These are phyloP conservation scores for Notolabrus celidotus DNA, from an alignment of 2,797 vertebrate genomes.

Conservation along the genomic window DNA sequence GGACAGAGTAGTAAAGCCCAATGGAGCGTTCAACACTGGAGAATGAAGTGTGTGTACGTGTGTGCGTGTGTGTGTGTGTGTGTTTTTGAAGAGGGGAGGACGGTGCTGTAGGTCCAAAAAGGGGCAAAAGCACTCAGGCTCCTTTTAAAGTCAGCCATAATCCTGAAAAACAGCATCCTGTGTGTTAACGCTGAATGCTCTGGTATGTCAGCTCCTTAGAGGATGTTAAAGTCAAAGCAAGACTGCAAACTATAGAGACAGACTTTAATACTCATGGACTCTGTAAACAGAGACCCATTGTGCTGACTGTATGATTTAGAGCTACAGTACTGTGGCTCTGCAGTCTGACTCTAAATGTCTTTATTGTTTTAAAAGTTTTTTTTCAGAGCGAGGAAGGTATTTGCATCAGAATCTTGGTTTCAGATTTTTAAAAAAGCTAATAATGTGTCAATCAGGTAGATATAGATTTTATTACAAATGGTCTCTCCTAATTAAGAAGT, in stretches of 20 bases:
- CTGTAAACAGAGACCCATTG: neutral
- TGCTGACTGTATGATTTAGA: neutral
- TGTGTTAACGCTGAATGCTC: neutral
- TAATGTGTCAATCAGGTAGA: no score
- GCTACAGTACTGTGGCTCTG: neutral
- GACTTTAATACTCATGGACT: neutral
- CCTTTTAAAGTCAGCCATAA: slow-evolving; percentile 4
- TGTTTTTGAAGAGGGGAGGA: neutral
- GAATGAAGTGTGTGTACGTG: neutral
- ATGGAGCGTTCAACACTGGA: neutral
- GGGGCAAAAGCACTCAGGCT: neutral
- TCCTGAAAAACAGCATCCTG: neutral
- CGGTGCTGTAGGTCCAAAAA: neutral
- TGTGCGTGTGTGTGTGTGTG: neutral
- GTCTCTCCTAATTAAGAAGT: no score
- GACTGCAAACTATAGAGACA: neutral
- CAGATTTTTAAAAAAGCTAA: no score
- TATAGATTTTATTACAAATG: no score
- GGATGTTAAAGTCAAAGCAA: neutral
- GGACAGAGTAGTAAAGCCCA: slow-evolving; percentile 11
- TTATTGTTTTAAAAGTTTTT: no score
- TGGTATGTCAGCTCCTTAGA: neutral
- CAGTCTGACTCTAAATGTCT: neutral
- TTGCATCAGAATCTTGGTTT: neutral
- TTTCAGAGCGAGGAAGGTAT: no score